A percentile compares a stretch with the other conserved stretches of the same genome.
Evolutionary conservation across 1,140 invertebrate genomes (phyloP).

Genomic region (Pseudomyrmex flavicornis): DNA sequence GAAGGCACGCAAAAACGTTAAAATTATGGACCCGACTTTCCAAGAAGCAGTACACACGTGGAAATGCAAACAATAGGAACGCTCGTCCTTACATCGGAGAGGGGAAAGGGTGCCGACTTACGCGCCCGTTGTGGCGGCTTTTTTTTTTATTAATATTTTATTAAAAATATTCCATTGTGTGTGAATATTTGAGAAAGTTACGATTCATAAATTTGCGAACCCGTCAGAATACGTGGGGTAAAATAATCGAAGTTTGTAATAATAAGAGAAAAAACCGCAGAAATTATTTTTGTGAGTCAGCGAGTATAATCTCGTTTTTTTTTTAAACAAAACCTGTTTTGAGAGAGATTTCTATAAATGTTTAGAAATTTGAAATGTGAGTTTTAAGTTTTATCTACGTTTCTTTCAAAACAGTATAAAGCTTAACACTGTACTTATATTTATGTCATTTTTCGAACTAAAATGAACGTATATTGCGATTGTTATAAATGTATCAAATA

Average conservation of each 20-base stretch:
- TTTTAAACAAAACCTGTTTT: not conserved
- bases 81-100: constrained; percentile 60
- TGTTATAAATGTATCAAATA: not conserved
- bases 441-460: not conserved
- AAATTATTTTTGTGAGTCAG: not conserved
- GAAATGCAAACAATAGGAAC: constrained; percentile 70
- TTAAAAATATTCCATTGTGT: constrained; percentile 52
- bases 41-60: constrained; percentile 70
- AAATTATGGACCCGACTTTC: constrained; percentile 72
- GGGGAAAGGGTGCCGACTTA: not conserved
- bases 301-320: not conserved
- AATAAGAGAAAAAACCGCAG: not conserved
- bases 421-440: not conserved
- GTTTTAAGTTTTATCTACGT: not conserved
- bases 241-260: constrained; percentile 20
- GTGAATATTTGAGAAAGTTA: constrained; percentile 29
- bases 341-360: not conserved
- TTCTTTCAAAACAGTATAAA: not conserved
- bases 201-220: constrained; percentile 18
- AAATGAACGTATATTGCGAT: not conserved
- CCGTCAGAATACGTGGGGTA: not conserved
- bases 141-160: constrained; percentile 49
- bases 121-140: not conserved
- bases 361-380: not conserved
- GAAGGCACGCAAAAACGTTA: constrained; percentile 70